These are phyloP conservation scores for Paraescarpia echinospica DNA, from an alignment of 1,140 invertebrate genomes.

Conservation along the genomic window DNA sequence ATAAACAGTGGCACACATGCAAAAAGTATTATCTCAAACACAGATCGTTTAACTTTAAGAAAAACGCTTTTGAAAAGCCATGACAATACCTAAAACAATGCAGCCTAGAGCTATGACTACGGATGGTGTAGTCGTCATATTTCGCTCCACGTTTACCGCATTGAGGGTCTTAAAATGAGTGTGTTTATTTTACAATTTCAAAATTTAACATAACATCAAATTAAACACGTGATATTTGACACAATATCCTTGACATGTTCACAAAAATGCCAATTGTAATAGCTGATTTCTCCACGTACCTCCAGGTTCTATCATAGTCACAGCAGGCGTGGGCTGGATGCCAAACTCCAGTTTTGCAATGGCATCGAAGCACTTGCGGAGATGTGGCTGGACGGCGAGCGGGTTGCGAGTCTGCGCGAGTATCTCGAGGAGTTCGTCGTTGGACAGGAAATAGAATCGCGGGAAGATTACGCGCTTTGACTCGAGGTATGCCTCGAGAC, in stretches of 20 bases:
- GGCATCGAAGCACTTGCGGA: conserved; percentile 87
- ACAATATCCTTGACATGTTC: too few species aligned
- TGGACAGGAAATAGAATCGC: conserved; percentile 60
- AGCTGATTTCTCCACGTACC: not conserved
- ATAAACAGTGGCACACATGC: not conserved
- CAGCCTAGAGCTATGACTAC: too few species aligned
- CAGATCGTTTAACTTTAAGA: too few species aligned
- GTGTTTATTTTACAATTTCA: too few species aligned
- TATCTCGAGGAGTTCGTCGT: conserved; percentile 60
- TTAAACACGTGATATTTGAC: too few species aligned
- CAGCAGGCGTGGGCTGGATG: conserved; percentile 51
- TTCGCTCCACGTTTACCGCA: too few species aligned
- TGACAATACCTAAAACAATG: too few species aligned
- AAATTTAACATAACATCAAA: too few species aligned
- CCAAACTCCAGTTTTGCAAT: conserved; percentile 72
- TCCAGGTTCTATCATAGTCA: conserved; percentile 28
- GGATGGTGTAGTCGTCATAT: too few species aligned
- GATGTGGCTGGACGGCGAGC: conserved; percentile 82
- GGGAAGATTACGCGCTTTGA: conserved; percentile 59
- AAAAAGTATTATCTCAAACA: not conserved
- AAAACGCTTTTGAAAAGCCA: too few species aligned
- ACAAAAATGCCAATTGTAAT: conserved; percentile 9
- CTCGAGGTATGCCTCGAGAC: conserved; percentile 59
- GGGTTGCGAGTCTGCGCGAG: conserved; percentile 75
- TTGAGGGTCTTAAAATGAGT: too few species aligned